These are phyloP conservation scores for Todiramphus chloris DNA, from an alignment of 2,113 vertebrate species.

Conservation along the genomic window DNA sequence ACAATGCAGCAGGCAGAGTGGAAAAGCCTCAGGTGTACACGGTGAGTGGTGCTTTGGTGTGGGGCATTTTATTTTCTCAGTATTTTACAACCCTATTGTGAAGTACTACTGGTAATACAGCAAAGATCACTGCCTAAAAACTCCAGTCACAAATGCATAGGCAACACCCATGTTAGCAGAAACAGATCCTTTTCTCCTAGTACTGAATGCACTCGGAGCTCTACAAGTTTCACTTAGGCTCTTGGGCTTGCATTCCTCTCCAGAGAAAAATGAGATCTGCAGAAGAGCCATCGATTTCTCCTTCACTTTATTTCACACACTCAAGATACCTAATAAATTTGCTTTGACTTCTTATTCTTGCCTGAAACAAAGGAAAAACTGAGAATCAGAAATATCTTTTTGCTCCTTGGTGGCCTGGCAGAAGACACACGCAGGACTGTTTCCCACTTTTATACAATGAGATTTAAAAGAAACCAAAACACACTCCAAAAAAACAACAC, in stretches of 20 bases:
- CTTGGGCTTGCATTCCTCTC: constrained; percentile 35
- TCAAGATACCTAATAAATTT: constrained; percentile 30
- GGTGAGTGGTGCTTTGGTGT: neutral
- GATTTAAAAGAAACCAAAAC: neutral
- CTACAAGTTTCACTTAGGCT: constrained; percentile 45
- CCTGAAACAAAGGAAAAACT: constrained; percentile 41
- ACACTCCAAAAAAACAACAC: neutral
- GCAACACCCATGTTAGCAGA: neutral
- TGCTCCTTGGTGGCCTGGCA: neutral
- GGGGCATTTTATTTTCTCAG: neutral
- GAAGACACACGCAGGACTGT: neutral
- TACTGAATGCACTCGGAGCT: neutral
- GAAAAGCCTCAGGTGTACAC: neutral
- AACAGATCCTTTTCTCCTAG: neutral
- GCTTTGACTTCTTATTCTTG: constrained; percentile 24
- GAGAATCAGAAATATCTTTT: constrained; percentile 9
- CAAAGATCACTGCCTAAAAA: constrained; percentile 1
- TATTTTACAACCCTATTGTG: neutral
- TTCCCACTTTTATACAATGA: neutral
- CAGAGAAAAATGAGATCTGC: constrained; percentile 28
- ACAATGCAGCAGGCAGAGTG: neutral
- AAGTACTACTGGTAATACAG: neutral
- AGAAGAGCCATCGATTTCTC: constrained; percentile 8
- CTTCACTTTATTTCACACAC: constrained; percentile 27
- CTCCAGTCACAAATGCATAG: neutral